Evolutionary conservation across 2,797 vertebrate genomes (phyloP).

Genomic region (Sarcophilus harrisii): DNA sequence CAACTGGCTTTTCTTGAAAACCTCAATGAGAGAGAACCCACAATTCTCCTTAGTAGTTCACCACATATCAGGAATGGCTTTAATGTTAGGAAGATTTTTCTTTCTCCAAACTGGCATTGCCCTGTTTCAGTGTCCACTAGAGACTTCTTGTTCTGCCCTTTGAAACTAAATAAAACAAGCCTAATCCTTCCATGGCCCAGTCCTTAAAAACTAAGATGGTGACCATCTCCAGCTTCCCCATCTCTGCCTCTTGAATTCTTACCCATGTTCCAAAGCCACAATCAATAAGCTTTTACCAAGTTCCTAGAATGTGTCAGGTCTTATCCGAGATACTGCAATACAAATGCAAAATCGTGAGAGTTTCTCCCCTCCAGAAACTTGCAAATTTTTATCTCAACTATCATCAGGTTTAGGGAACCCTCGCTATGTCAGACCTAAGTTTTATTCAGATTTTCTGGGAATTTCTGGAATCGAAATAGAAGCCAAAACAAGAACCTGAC

Average conservation of each 20-base stretch:
- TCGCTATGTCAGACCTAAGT: background rate
- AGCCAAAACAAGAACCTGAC: background rate
- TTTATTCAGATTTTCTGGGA: background rate
- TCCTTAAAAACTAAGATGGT: background rate
- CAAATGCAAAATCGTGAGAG: background rate
- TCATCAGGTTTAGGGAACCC: background rate
- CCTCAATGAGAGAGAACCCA: background rate
- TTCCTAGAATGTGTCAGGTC: background rate
- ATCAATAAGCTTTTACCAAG: background rate
- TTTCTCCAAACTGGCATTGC: background rate
- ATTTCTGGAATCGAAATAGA: background rate
- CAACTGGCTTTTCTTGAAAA: background rate
- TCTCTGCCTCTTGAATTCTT: background rate
- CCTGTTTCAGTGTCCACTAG: background rate
- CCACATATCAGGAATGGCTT: background rate
- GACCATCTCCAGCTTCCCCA: background rate
- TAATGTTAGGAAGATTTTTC: background rate
- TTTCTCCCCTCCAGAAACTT: background rate
- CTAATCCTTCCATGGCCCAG: background rate
- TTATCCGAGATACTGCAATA: background rate
- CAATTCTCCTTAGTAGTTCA: background rate
- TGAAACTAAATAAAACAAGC: background rate
- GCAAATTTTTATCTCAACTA: background rate
- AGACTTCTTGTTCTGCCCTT: background rate
- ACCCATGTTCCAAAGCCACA: background rate